Evolutionary conservation across 2,797 vertebrate genomes (phyloP), one percentile per base, ranked within the genome.

Genomic region (Eulemur rubriventer): DNA sequence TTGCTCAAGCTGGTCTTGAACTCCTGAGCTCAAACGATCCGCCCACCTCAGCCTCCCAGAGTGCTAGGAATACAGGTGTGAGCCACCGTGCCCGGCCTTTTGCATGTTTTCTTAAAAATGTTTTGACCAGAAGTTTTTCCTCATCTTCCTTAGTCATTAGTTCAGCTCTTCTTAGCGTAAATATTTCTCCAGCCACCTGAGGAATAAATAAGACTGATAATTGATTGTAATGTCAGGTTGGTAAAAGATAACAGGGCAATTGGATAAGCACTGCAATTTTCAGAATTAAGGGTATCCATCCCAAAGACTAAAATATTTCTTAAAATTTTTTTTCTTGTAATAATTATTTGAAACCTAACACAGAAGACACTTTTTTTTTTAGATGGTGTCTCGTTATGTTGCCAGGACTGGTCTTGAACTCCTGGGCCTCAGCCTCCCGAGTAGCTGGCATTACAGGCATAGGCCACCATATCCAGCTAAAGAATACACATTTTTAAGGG

Each of bases 301-400:
- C n/a, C 10, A 93, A 95, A 72, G 41, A 6, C 33, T 73, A 79
- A 96, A 95, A 48, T 85, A 67, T 82, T 89, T 84, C 59, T 59
- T 2, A 41, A 55, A n/a, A 33, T 61, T 28, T 17, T 94, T 96
- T 84, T 92, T 57, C 26, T 61, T 65, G 43, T 67, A 73, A 43
- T 94, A 93, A 86, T 57, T 7, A 91, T 63, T 93, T 80, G 63
- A 93, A 28, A 57, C 69, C 65, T 93, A 89, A 5, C 43, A 78
- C 35, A 80, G 78, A 33, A 63, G 28, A 33, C 28, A 63, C 61
- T 63, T 63, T 61, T 61, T 30, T 61, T 61, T 30, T 61, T 11
- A 61, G 28, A 14, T 30, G 13, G 30, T 13, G 13, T 30, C 61
- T 63, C 12, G 6, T 30, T 63, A 6, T 33, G 61, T 63, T 63